Base-by-base conservation (phyloP, 2,888 invertebrate genomes). In the Scrobipalpa atriplicella region DNA sequence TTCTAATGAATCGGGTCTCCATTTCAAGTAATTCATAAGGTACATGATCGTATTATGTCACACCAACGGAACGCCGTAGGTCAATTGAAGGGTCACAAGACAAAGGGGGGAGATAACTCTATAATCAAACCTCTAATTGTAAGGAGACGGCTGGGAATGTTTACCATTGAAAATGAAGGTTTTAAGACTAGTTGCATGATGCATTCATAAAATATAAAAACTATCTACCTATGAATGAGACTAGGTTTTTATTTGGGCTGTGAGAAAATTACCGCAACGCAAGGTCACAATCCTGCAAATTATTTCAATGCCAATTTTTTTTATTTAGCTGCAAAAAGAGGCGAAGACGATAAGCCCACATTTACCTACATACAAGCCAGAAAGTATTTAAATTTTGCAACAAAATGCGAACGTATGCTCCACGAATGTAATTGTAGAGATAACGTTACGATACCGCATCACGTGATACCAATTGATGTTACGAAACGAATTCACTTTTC, bases 1-100 rank as follows among this genome's bases (percentile, higher is more conserved):
- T 47, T 39, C 43, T 56, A 41, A 68, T 67, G 38, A 66, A 68
- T 66, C 65, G 65, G 11, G 29, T 18, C n/a, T 69, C 64, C 47
- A 67, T 68, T 68, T 69, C 68, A 65, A 70, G 63, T 65, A 63
- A 70, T 67, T 62, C 60, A 21, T n/a, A 36, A 36, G 36, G 69
- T 73, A 73, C 69, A 76, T 77, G 72, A 76, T 72, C 74, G 75
- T 76, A 82, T 83, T 83, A 82, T 83, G 83, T 83, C 84, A 83
- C 74, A 74, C 74, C 74, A 73, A 72, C 73, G 78, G 76, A 74
- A 79, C 71, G 78, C 74, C 74, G 66, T 73, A 74, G 87, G 90
- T 89, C 87, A 90, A 90, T 87, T 86, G 76, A 71, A 73, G 78
- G 87, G 89, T 86, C 87, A 80, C 73, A 73, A 70, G 72, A 73